Conservation (phyloP, 1,140 invertebrate genomes). For the Theocolax elegans region DNA sequence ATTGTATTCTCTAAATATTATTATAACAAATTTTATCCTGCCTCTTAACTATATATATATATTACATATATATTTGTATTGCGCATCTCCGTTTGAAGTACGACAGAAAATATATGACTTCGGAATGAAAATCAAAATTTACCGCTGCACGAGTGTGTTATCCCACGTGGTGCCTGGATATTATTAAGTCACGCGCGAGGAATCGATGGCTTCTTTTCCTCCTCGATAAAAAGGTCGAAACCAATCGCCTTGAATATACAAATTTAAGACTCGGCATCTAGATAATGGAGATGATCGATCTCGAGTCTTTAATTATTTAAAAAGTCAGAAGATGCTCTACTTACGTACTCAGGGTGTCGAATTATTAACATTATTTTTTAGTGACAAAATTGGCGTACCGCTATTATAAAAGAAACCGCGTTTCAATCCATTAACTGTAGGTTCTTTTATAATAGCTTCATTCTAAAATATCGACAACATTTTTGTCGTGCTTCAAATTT, state of each 20-base stretch:
- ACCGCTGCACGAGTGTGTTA: not conserved
- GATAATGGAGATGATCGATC: not conserved
- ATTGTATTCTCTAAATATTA: not conserved
- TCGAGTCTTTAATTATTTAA: not conserved
- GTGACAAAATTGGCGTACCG: not conserved
- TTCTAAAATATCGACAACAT: not conserved
- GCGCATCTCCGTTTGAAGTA: conserved; percentile 16
- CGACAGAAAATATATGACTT: conserved; percentile 18
- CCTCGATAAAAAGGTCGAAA: not conserved
- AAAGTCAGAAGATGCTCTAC: conserved; percentile 2
- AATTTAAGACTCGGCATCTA: not conserved
- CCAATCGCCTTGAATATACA: not conserved
- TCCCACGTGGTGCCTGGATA: not conserved
- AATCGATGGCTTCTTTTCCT: not conserved
- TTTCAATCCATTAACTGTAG: not conserved
- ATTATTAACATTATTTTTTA: not conserved
- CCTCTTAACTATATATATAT: too few relatives aligned
- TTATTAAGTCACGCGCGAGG: not conserved
- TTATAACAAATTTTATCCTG: not conserved
- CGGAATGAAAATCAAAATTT: conserved; percentile 14
- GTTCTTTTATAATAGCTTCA: not conserved
- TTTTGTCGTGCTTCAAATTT: conserved; percentile 38
- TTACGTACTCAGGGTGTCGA: not conserved
- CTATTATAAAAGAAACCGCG: not conserved
- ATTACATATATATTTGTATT: conserved; percentile 5